Evolutionary conservation across 1,140 invertebrate genomes (phyloP), one percentile per base, ranked within the genome.

Genomic region (Cryptotermes secundus): DNA sequence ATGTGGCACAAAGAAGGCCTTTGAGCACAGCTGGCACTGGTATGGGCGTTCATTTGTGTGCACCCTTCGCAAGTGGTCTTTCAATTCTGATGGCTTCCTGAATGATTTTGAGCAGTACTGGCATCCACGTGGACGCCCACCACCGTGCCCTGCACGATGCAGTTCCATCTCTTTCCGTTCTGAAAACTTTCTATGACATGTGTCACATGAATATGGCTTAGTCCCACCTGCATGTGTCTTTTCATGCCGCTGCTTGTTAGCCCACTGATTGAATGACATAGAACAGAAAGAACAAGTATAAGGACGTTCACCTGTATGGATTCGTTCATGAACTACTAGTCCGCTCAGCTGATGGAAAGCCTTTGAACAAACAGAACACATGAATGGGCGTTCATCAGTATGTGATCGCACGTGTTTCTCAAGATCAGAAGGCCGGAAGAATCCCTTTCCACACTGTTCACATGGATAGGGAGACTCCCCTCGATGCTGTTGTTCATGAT

Each of bases 331-430:
- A 0, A 81, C 80, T 22, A 81, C 80, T 10, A 81, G 80, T 26
- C 80, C 80, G 19, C 80, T 81, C 80, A 81, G 42, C 34, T 81
- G 80, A 34, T 81, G 80, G 34, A 81, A 81, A 34, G 35, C 80
- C 42, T 81, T 81, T 22, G 83, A 24, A 65, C 93, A 94, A 86
- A 94, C 92, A 2, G 92, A 92, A 88, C 93, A 94, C 12, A 92
- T 92, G 87, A 92, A 94, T 1, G 93, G 93, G 86, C 94, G 94
- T 88, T 94, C 92, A 0, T 93, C 94, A 0, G 93, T 94, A 88
- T 94, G 93, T 7, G 92, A 93, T 35, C 94, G 89, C 87, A 93
- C 90, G 87, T 91, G 93, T 34, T 93, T 93, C 87, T 94, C 93
- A 10, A 94, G 89, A 7, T 94, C 88, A 92, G 93, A 95, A 1